Evolutionary conservation across 2,888 invertebrate species (phyloP).

Genomic region (Molorchus minor): DNA sequence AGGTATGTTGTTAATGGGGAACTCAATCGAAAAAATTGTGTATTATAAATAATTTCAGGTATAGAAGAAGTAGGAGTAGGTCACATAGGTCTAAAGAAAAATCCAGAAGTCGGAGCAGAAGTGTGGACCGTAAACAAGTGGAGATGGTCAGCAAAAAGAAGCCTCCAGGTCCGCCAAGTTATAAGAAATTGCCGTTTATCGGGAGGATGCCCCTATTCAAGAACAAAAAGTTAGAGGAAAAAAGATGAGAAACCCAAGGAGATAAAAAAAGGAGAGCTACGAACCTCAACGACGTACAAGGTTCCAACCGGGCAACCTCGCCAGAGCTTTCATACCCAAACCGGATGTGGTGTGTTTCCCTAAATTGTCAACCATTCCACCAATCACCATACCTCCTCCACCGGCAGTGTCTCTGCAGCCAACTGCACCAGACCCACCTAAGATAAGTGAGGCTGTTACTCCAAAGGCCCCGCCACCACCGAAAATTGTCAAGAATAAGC

Average conservation of each 20-base stretch:
- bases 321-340: slow-evolving; percentile 60
- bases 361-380: slow-evolving; percentile 58
- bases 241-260: slow-evolving; percentile 63
- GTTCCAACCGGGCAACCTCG: slow-evolving; percentile 60
- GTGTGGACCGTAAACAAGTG: slow-evolving; percentile 17
- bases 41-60: slow-evolving; percentile 4
- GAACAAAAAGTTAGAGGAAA: slow-evolving; percentile 64
- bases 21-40: background rate
- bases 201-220: slow-evolving; percentile 86
- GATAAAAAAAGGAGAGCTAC: slow-evolving; percentile 65
- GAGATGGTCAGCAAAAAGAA: slow-evolving; percentile 46
- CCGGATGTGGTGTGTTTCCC: slow-evolving; percentile 62
- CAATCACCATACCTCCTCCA: slow-evolving; percentile 53
- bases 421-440: slow-evolving; percentile 54
- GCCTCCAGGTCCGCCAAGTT: slow-evolving; percentile 61
- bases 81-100: slow-evolving; percentile 27
- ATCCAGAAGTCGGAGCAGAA: slow-evolving; percentile 37
- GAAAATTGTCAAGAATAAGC: slow-evolving; percentile 37
- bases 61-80: slow-evolving; percentile 36
- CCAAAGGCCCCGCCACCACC: slow-evolving; percentile 45
- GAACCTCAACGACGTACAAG: slow-evolving; percentile 58
- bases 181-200: slow-evolving; percentile 83
- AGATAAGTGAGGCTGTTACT: slow-evolving; percentile 41
- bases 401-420: slow-evolving; percentile 31
- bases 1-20: slow-evolving; percentile 28